phyloP scores from a whole-genome alignment of 2,888 invertebrate genomes.

The Didymodactylos carnosus region DNA sequence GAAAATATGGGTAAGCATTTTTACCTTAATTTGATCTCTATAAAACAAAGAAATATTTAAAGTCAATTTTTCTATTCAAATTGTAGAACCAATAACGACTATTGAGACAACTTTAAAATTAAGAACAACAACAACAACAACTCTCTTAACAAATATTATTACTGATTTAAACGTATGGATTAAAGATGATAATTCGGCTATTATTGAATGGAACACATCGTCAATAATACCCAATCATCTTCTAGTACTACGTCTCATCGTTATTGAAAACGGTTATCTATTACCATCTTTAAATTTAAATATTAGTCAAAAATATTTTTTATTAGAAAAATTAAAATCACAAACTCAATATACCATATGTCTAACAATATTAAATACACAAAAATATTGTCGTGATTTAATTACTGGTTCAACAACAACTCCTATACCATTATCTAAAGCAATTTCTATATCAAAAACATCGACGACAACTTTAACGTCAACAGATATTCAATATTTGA shows the following conservation, averaged over 20 bases:
- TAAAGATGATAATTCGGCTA: background rate
- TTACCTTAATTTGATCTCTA: too few species aligned
- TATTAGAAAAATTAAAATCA: background rate
- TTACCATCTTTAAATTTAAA: background rate
- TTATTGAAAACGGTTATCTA: background rate
- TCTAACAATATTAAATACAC: background rate
- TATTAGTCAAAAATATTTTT: background rate
- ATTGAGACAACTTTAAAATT: background rate
- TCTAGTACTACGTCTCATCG: background rate
- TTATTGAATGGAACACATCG: background rate
- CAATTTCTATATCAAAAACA: background rate
- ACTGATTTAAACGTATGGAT: background rate
- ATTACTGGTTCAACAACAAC: too few species aligned
- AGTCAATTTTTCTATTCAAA: too few species aligned
- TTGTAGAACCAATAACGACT: background rate
- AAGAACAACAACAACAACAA: background rate
- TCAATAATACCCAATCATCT: too few species aligned
- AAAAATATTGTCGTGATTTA: background rate
- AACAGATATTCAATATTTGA: background rate
- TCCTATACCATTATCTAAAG: background rate
- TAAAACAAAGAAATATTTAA: too few species aligned
- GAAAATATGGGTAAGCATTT: too few species aligned
- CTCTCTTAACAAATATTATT: background rate
- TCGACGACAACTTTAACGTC: background rate
- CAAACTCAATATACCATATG: background rate